These are phyloP conservation scores for Entomobrya multifasciata DNA, from an alignment of 2,888 invertebrate species.

Conservation along the genomic window DNA sequence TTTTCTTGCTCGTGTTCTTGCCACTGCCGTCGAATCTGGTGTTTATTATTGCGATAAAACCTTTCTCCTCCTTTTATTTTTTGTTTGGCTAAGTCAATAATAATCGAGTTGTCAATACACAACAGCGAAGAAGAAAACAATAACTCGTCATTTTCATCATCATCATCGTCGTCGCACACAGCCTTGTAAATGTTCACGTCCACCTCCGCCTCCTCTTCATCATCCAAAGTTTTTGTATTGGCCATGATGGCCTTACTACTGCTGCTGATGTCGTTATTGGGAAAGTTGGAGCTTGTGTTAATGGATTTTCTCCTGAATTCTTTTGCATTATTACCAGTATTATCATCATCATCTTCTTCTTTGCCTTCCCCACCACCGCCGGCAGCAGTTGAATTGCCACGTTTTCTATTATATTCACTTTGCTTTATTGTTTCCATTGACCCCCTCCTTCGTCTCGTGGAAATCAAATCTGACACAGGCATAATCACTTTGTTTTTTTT, in stretches of 20 bases:
- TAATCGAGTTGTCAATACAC: conserved; percentile 39
- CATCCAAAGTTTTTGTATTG: no score
- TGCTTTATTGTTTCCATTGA: conserved; percentile 32
- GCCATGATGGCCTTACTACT: no score
- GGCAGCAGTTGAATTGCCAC: neutral
- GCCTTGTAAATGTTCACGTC: conserved; percentile 14
- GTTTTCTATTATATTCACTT: conserved; percentile 56
- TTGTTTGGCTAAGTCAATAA: conserved; percentile 37
- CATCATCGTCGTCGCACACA: neutral
- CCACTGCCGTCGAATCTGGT: neutral
- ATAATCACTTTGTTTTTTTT: conserved; percentile 66
- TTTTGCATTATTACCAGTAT: conserved; percentile 39
- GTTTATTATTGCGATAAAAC: conserved; percentile 38
- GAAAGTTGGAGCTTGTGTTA: conserved; percentile 17
- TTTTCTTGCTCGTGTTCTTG: neutral
- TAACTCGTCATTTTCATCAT: conserved; percentile 3
- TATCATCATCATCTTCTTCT: neutral
- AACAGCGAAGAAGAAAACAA: conserved; percentile 8
- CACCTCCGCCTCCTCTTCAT: neutral
- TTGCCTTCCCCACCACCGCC: neutral
- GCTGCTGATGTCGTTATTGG: no score
- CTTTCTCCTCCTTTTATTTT: neutral
- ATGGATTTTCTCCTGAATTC: conserved; percentile 57
- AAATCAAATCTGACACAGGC: conserved; percentile 64
- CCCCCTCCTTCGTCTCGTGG: conserved; percentile 55